These are phyloP conservation scores for Cylas formicarius DNA, from an alignment of 1,140 invertebrate species.

Conservation along the genomic window DNA sequence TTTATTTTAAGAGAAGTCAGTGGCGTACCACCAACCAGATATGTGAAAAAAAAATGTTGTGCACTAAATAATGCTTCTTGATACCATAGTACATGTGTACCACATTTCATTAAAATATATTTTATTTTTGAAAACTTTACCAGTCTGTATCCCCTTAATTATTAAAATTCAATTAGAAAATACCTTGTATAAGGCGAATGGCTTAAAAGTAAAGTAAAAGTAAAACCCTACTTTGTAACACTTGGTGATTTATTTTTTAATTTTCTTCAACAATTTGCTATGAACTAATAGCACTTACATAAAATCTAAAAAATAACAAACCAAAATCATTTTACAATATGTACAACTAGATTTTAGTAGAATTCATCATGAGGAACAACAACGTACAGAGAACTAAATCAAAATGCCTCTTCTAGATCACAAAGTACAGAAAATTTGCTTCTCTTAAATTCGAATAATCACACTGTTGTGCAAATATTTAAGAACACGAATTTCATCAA, in stretches of 20 bases:
- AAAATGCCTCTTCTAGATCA: constrained; percentile 26
- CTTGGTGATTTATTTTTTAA: constrained; percentile 32
- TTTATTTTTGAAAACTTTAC: no score
- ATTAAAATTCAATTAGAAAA: no score
- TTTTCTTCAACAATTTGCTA: constrained; percentile 34
- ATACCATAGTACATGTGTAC: no score
- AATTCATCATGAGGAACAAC: constrained; percentile 31
- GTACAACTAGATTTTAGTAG: constrained; percentile 25
- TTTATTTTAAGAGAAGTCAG: no score
- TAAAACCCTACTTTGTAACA: no score
- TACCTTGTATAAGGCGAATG: no score
- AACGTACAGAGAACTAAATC: constrained; percentile 31
- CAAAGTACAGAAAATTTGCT: constrained; percentile 1
- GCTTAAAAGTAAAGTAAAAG: no score
- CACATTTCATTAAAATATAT: no score
- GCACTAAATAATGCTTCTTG: no score
- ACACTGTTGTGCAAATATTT: background rate
- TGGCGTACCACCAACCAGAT: no score
- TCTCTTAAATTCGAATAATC: background rate
- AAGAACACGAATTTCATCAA: background rate
- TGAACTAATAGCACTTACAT: constrained; percentile 35
- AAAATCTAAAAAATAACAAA: constrained; percentile 35
- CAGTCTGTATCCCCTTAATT: no score
- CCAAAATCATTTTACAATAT: constrained; percentile 33
- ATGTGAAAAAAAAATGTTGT: no score